phyloP scores from a whole-genome alignment of 1,140 invertebrate species.

The Brachionus asplanchnoidis region DNA sequence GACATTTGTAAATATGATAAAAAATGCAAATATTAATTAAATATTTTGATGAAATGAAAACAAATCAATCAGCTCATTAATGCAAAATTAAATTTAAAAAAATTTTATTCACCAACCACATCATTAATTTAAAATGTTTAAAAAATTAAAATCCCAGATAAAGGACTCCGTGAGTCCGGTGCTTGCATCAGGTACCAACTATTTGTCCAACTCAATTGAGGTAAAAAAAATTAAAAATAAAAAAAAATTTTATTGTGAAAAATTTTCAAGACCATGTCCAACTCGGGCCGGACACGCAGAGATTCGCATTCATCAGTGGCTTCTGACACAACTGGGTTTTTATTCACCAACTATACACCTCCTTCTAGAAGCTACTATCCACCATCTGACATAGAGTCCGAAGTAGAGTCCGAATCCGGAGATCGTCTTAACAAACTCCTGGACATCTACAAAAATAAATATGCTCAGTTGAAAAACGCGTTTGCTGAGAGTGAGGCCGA shows the following conservation, averaged over 20 bases:
- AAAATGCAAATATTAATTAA: neutral
- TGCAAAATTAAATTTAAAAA: neutral
- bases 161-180: neutral
- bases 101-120: neutral
- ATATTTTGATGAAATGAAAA: neutral
- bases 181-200: neutral
- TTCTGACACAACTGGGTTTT: neutral
- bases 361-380: slow-evolving; percentile 16
- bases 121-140: slow-evolving; percentile 19
- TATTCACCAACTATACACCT: neutral
- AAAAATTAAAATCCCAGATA: slow-evolving; percentile 23
- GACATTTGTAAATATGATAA: neutral
- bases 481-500: neutral
- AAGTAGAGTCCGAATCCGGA: slow-evolving; percentile 20
- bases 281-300: neutral
- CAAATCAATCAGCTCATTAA: slow-evolving; percentile 16
- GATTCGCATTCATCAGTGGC: slow-evolving; percentile 24
- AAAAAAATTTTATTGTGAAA: neutral
- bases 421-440: slow-evolving; percentile 13
- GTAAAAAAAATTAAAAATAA: neutral
- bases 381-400: slow-evolving; percentile 31
- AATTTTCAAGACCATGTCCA: neutral
- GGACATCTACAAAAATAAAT: slow-evolving; percentile 26
- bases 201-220: neutral
- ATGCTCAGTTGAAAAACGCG: slow-evolving; percentile 20